These are phyloP conservation scores for Octomys mimax DNA, from an alignment of 2,797 vertebrate species.

Conservation along the genomic window DNA sequence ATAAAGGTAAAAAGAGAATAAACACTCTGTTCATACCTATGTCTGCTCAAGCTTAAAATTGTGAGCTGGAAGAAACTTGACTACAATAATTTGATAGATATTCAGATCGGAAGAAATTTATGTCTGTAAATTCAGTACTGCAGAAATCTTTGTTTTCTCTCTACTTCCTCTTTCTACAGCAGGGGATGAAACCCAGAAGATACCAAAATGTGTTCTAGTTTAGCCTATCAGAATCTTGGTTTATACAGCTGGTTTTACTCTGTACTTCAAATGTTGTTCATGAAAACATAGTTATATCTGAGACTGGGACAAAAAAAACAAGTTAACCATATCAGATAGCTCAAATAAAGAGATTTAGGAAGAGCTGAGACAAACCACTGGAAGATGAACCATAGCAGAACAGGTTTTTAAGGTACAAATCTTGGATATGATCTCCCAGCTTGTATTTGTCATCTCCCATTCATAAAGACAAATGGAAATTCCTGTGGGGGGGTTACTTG, in stretches of 20 bases:
- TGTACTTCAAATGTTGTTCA: conserved; percentile 60
- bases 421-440: neutral
- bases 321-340: conserved; percentile 42
- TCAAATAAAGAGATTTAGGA: conserved; percentile 68
- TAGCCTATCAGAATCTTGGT: conserved; percentile 16
- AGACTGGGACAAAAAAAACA: conserved; percentile 53
- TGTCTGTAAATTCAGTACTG: neutral
- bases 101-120: neutral
- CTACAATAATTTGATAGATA: neutral
- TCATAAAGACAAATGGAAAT: conserved; percentile 46
- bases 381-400: conserved; percentile 13
- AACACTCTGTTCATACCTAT: neutral
- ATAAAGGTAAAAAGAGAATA: neutral
- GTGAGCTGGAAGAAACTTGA: neutral
- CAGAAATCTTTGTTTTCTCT: conserved; percentile 2
- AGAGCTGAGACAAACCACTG: neutral
- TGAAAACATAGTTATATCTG: conserved; percentile 65
- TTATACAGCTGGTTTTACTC: conserved; percentile 68
- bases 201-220: conserved; percentile 16
- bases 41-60: neutral
- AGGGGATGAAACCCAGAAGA: neutral
- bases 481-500: conserved; percentile 33
- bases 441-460: conserved; percentile 51
- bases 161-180: neutral
- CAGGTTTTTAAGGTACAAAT: conserved; percentile 33